phyloP scores from a whole-genome alignment of 2,113 vertebrate species.

The Chionodraco myersi region DNA sequence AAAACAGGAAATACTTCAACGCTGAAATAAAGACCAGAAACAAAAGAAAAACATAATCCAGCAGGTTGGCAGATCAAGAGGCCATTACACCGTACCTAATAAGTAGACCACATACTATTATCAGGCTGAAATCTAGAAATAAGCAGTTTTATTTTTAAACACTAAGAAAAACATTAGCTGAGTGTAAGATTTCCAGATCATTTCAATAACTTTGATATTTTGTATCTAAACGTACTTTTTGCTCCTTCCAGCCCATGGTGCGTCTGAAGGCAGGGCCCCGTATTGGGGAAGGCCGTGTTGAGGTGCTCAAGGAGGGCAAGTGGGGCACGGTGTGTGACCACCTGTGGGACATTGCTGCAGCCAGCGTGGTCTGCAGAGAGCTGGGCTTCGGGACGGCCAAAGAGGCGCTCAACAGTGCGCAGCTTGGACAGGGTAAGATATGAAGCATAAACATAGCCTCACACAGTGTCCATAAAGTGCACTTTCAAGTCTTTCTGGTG shows the following conservation, averaged over 20 bases:
- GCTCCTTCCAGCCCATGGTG: conserved; percentile 73
- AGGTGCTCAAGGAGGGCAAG: conserved; percentile 90
- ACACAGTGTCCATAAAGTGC: neutral
- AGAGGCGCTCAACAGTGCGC: conserved; percentile 89
- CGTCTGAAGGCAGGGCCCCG: conserved; percentile 92
- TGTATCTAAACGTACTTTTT: neutral
- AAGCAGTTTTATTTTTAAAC: too few relatives aligned
- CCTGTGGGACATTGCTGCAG: conserved; percentile 90
- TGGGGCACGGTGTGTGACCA: conserved; percentile 96
- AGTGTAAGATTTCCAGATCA: neutral
- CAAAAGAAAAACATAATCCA: too few relatives aligned
- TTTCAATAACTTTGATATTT: neutral
- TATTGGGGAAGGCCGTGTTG: conserved; percentile 92
- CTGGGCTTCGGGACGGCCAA: conserved; percentile 93
- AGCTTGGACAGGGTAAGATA: conserved; percentile 93
- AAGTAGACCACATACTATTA: neutral
- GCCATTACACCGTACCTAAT: too few relatives aligned
- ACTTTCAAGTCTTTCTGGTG: conserved; percentile 22
- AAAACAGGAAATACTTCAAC: too few relatives aligned
- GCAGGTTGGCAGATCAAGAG: too few relatives aligned
- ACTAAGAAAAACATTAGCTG: too few relatives aligned
- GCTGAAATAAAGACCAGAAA: too few relatives aligned
- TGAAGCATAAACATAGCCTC: conserved; percentile 14
- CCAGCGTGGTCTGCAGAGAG: conserved; percentile 94
- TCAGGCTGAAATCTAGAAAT: neutral